phyloP scores from a whole-genome alignment of 2,113 vertebrate genomes.

The Tachuris rubrigastra region DNA sequence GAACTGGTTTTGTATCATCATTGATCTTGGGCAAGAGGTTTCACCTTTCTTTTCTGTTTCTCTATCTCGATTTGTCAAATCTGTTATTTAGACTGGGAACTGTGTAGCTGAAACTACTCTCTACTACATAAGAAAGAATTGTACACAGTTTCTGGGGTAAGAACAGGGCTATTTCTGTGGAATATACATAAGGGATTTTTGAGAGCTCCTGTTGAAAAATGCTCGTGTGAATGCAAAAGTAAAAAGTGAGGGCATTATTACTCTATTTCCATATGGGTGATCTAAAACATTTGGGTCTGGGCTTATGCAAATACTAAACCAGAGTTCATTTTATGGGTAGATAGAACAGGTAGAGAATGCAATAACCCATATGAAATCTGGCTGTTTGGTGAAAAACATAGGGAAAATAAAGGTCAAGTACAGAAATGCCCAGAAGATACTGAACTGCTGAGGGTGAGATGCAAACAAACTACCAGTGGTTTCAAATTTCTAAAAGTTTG shows the following conservation, averaged over 20 bases:
- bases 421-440: not conserved
- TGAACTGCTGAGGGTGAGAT: not conserved
- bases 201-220: not conserved
- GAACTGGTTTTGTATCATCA: not conserved
- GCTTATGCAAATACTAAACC: not conserved
- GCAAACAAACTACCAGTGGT: not conserved
- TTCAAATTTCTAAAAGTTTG: not conserved
- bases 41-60: not conserved
- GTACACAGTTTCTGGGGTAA: not conserved
- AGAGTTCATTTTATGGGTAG: not conserved
- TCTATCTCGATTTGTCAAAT: not conserved
- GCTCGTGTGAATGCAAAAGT: not conserved
- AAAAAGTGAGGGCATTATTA: not conserved
- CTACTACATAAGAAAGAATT: not conserved
- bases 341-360: not conserved
- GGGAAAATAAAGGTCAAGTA: not conserved
- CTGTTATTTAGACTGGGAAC: not conserved
- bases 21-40: not conserved
- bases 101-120: not conserved
- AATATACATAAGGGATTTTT: not conserved
- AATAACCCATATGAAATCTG: not conserved
- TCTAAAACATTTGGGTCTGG: not conserved
- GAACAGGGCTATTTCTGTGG: not conserved
- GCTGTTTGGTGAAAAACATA: not conserved
- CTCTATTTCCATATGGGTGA: not conserved